Evolutionary conservation across 2,797 vertebrate genomes (phyloP).

Genomic region (Trichosurus vulpecula): DNA sequence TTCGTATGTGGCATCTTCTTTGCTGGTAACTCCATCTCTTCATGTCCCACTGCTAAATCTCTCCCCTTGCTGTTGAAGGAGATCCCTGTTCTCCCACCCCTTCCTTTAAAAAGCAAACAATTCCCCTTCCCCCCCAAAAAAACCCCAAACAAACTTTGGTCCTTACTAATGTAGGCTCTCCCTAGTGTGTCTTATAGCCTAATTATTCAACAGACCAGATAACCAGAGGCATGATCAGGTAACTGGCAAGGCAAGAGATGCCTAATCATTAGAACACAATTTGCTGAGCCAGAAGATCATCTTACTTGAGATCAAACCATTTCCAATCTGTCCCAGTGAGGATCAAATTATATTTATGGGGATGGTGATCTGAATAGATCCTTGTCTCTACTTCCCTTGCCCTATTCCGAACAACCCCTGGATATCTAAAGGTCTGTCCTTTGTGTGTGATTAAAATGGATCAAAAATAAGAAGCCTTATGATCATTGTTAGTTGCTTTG

Average conservation of each 20-base stretch:
- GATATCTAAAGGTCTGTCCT: neutral
- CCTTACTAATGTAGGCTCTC: no score
- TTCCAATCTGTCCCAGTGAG: neutral
- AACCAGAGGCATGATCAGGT: neutral
- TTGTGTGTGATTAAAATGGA: neutral
- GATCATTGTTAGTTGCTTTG: neutral
- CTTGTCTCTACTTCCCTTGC: neutral
- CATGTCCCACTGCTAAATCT: no score
- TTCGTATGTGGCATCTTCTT: no score
- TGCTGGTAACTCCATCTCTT: no score
- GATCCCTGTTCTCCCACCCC: no score
- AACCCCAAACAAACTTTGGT: no score
- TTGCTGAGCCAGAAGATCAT: neutral
- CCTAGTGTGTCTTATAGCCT: no score
- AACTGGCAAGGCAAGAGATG: neutral
- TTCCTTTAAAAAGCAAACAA: no score
- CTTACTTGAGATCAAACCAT: neutral
- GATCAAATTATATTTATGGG: neutral
- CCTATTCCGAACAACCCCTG: neutral
- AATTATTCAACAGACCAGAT: neutral
- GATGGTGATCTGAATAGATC: neutral
- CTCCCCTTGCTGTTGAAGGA: no score
- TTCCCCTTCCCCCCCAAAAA: no score
- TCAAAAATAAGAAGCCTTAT: neutral
- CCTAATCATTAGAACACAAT: neutral